phyloP scores from a whole-genome alignment of 2,113 vertebrate genomes.

The Entelurus aequoreus region DNA sequence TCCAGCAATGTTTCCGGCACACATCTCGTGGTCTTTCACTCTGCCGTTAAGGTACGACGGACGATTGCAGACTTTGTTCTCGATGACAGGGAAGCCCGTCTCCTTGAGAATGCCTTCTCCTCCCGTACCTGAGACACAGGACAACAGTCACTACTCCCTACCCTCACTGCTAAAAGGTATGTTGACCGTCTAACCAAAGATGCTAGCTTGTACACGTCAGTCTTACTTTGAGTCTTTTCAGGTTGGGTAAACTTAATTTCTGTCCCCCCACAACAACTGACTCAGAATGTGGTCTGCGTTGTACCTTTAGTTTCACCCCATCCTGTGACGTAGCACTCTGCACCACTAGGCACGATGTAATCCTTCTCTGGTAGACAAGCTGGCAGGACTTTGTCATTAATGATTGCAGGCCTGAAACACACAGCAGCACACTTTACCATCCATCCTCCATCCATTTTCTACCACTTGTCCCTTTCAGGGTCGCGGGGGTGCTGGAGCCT shows the following conservation, averaged over 20 bases:
- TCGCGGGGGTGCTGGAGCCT: no score
- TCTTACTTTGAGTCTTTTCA: no score
- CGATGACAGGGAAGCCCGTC: slow-evolving; percentile 88
- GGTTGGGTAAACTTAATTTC: no score
- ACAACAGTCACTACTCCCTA: not conserved
- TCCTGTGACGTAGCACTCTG: slow-evolving; percentile 87
- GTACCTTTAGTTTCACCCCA: slow-evolving; percentile 93
- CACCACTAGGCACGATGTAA: slow-evolving; percentile 76
- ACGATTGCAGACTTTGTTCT: slow-evolving; percentile 90
- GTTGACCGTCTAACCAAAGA: not conserved
- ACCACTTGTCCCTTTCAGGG: no score
- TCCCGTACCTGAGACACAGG: slow-evolving; percentile 68
- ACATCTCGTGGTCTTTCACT: slow-evolving; percentile 80
- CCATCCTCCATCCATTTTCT: no score
- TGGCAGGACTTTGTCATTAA: slow-evolving; percentile 81
- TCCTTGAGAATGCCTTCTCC: slow-evolving; percentile 81
- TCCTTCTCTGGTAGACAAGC: slow-evolving; percentile 81
- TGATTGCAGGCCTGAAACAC: slow-evolving; percentile 73
- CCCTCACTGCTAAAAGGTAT: not conserved
- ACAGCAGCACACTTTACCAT: not conserved
- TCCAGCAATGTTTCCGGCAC: slow-evolving; percentile 85
- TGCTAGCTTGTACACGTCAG: no score
- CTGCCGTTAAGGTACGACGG: slow-evolving; percentile 73
- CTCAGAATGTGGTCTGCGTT: no score
- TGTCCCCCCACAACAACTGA: no score